These are phyloP conservation scores for Microchirus variegatus DNA, from an alignment of 2,797 vertebrate species.

Conservation along the genomic window DNA sequence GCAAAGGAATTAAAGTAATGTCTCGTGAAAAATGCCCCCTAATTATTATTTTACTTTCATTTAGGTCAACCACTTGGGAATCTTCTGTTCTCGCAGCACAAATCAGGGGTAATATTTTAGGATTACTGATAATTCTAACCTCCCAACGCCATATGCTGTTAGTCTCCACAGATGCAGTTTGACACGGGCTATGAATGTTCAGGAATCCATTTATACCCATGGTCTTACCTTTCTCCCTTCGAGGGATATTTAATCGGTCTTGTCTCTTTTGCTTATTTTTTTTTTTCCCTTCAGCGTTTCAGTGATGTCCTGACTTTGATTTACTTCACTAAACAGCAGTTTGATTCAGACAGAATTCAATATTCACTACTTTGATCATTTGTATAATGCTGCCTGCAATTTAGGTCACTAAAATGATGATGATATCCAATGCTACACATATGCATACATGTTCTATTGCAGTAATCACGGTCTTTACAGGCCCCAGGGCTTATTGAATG, in stretches of 20 bases:
- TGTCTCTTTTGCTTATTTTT: constrained; percentile 51
- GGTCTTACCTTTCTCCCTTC: constrained; percentile 33
- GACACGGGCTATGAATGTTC: constrained; percentile 42
- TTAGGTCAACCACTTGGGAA: constrained; percentile 60
- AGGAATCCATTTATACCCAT: constrained; percentile 40
- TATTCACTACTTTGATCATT: constrained; percentile 59
- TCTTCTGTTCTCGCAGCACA: constrained; percentile 44
- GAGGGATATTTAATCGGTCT: constrained; percentile 20
- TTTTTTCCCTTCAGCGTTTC: constrained; percentile 34
- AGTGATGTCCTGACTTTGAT: constrained; percentile 42
- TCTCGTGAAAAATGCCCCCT: constrained; percentile 66
- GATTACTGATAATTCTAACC: constrained; percentile 50
- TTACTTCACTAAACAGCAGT: constrained; percentile 31
- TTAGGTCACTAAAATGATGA: constrained; percentile 62
- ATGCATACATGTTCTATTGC: constrained; percentile 44
- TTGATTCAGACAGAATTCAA: constrained; percentile 56
- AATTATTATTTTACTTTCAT: constrained; percentile 73
- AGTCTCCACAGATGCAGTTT: constrained; percentile 50
- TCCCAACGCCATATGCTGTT: constrained; percentile 39
- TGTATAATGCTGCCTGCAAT: constrained; percentile 67
- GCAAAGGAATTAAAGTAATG: constrained; percentile 64
- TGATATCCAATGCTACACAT: constrained; percentile 49
- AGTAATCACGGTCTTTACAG: constrained; percentile 50
- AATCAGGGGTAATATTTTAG: constrained; percentile 50
- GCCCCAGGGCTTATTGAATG: constrained; percentile 41